These are phyloP conservation scores for Lacanobia wlatinum DNA, from an alignment of 2,888 invertebrate genomes.

Conservation along the genomic window DNA sequence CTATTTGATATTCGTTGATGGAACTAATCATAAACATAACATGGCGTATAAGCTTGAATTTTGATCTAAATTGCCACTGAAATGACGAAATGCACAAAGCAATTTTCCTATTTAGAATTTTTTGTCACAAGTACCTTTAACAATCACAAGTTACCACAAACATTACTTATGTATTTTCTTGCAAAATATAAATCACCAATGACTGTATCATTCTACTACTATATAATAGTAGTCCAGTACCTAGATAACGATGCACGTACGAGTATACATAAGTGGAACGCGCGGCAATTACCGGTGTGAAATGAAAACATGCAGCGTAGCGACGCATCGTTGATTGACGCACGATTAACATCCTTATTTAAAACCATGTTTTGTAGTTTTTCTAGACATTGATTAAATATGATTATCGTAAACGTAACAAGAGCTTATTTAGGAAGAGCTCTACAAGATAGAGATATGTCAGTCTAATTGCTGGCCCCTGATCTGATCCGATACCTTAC, in stretches of 20 bases:
- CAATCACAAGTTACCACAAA: background rate
- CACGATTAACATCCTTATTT: background rate
- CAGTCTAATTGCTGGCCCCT: too few species aligned
- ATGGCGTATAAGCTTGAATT: background rate
- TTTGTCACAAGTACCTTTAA: background rate
- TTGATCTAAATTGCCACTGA: background rate
- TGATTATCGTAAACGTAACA: background rate
- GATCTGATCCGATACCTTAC: background rate
- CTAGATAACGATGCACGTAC: background rate
- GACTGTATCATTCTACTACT: background rate
- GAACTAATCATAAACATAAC: slow-evolving; percentile 20
- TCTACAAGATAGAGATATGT: background rate
- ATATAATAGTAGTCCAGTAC: too few species aligned
- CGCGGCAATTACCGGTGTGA: slow-evolving; percentile 26
- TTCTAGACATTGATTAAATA: background rate
- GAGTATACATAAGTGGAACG: background rate
- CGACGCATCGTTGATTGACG: slow-evolving; percentile 14
- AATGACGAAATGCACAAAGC: background rate
- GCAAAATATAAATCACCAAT: background rate
- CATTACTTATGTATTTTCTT: background rate
- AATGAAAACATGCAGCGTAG: slow-evolving; percentile 23
- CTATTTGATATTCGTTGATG: slow-evolving; percentile 35
- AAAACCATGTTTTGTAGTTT: too few species aligned
- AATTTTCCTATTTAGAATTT: background rate
- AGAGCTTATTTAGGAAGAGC: background rate